Percentiles rank a stretch among this genome's conserved stretches.
Conservation (phyloP, 2,797 vertebrate species). For the Brotula barbata region DNA sequence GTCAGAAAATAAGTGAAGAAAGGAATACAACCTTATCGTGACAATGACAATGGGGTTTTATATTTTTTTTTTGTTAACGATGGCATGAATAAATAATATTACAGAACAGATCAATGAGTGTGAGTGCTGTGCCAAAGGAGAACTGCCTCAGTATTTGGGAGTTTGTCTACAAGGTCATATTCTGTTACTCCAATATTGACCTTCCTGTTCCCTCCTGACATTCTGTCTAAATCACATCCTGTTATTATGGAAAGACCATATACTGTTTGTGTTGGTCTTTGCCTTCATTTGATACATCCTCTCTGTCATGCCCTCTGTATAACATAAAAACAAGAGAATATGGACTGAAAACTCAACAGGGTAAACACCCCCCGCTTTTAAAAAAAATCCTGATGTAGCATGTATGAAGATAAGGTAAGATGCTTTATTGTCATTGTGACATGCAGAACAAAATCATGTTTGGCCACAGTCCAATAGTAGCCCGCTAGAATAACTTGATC, state of each 20-base stretch:
- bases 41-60: constrained; percentile 57
- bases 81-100: constrained; percentile 68
- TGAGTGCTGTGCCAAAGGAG: constrained; percentile 53
- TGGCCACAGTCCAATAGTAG: too few species aligned
- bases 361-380: too few species aligned
- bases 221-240: constrained; percentile 69
- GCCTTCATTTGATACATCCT: constrained; percentile 56
- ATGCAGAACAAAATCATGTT: too few species aligned
- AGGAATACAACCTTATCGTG: constrained; percentile 43
- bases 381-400: too few species aligned
- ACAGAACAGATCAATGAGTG: constrained; percentile 66
- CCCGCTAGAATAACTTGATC: too few species aligned
- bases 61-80: constrained; percentile 57
- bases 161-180: constrained; percentile 69
- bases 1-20: constrained; percentile 11
- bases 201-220: constrained; percentile 63
- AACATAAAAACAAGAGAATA: too few species aligned
- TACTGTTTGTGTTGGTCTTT: constrained; percentile 47
- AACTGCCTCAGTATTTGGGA: constrained; percentile 52
- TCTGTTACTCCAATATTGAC: constrained; percentile 69
- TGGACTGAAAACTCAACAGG: too few species aligned
- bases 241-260: constrained; percentile 58
- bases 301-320: constrained; percentile 37
- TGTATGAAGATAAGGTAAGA: too few species aligned
- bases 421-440: too few species aligned